Conservation (phyloP, 2,888 invertebrate species). For the Dryobotodes eremita region DNA sequence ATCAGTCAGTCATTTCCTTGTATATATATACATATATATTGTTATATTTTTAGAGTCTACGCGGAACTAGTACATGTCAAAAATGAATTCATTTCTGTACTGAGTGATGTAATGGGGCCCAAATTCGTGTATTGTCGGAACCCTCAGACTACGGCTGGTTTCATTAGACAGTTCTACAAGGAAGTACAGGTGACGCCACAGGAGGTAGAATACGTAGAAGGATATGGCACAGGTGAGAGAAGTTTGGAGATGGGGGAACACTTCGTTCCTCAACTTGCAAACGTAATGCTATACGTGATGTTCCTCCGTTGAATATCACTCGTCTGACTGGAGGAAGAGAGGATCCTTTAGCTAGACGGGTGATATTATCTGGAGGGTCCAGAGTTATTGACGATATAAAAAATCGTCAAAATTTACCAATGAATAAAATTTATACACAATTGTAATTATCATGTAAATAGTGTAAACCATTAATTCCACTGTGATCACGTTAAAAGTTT, state of each 20-base stretch:
- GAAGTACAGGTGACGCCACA: conserved; percentile 92
- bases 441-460: background rate
- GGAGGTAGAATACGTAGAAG: conserved; percentile 94
- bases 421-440: background rate
- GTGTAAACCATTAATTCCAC: background rate
- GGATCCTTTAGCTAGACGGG: too few relatives aligned
- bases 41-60: background rate
- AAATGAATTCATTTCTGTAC: too few relatives aligned
- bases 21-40: too few relatives aligned
- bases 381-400: background rate
- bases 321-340: too few relatives aligned
- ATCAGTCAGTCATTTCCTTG: too few relatives aligned
- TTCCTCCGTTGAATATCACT: background rate
- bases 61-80: too few relatives aligned
- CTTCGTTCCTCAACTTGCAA: too few relatives aligned
- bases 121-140: conserved; percentile 66
- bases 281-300: background rate
- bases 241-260: background rate
- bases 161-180: conserved; percentile 90
- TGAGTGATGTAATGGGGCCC: too few relatives aligned
- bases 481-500: background rate
- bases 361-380: background rate
- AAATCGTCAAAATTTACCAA: background rate
- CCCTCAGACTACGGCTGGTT: conserved; percentile 84
- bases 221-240: conserved; percentile 93